A percentile compares a stretch with the other conserved stretches of the same genome.
Conservation (phyloP, 2,797 vertebrate species). For the Pangasius larnaudii region DNA sequence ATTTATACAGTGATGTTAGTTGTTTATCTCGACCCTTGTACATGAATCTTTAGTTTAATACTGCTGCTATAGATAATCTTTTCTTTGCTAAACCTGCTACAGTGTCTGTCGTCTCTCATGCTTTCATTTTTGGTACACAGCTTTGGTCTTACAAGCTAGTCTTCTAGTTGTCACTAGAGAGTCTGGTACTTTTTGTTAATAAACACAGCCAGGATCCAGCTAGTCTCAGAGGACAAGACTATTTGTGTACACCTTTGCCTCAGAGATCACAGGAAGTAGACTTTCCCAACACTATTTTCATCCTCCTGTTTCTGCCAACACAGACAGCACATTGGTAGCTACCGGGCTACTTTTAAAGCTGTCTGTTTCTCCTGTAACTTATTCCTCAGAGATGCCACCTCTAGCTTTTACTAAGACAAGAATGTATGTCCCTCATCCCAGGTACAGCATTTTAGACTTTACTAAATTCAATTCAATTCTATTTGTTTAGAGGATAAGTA, state of each 20-base stretch:
- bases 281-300: conserved; percentile 19
- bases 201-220: neutral
- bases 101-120: neutral
- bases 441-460: neutral
- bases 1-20: neutral
- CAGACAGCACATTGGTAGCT: neutral
- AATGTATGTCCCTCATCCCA: neutral
- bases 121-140: neutral
- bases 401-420: neutral
- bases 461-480: neutral
- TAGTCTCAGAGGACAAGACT: neutral
- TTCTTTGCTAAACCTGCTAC: neutral
- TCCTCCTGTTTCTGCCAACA: neutral
- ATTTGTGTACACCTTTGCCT: neutral
- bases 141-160: neutral
- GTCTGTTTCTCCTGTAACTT: neutral
- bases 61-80: neutral
- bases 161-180: neutral
- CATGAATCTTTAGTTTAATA: neutral
- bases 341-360: neutral
- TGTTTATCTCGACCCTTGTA: neutral
- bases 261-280: neutral
- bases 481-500: neutral
- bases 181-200: neutral
- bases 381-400: neutral